These are phyloP conservation scores for Heliconius sara DNA, from an alignment of 2,888 invertebrate genomes.

Conservation along the genomic window DNA sequence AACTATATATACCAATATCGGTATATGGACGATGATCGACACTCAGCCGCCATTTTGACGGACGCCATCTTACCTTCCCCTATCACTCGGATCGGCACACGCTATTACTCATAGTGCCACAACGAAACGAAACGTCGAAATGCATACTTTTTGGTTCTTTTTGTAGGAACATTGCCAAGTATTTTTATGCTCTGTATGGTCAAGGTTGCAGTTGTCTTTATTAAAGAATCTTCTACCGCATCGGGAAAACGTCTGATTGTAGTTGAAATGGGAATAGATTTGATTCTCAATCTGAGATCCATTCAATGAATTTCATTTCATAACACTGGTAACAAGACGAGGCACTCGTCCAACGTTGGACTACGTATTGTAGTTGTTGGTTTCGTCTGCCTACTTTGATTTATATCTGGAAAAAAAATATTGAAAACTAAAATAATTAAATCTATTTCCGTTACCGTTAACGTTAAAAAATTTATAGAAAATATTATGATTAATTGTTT, in stretches of 20 bases:
- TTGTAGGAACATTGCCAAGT: conserved; percentile 30
- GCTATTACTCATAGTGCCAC: conserved; percentile 55
- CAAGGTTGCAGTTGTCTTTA: conserved; percentile 20
- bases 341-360: too few relatives aligned
- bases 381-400: too few relatives aligned
- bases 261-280: too few relatives aligned
- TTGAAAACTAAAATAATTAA: too few relatives aligned
- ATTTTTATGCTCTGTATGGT: conserved; percentile 31
- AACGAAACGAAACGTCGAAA: conserved; percentile 30
- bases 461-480: too few relatives aligned
- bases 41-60: conserved; percentile 46
- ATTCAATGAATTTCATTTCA: neutral
- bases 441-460: too few relatives aligned
- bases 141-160: conserved; percentile 33
- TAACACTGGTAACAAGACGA: neutral
- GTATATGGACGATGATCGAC: conserved; percentile 19
- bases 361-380: too few relatives aligned
- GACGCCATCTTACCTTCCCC: conserved; percentile 55
- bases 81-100: conserved; percentile 53
- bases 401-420: too few relatives aligned
- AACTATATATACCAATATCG: neutral
- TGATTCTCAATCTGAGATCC: too few relatives aligned
- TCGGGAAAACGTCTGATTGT: too few relatives aligned
- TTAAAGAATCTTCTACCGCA: neutral
- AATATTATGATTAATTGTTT: too few relatives aligned